phyloP scores from a whole-genome alignment of 2,113 vertebrate species.

The Xenus cinereus region DNA sequence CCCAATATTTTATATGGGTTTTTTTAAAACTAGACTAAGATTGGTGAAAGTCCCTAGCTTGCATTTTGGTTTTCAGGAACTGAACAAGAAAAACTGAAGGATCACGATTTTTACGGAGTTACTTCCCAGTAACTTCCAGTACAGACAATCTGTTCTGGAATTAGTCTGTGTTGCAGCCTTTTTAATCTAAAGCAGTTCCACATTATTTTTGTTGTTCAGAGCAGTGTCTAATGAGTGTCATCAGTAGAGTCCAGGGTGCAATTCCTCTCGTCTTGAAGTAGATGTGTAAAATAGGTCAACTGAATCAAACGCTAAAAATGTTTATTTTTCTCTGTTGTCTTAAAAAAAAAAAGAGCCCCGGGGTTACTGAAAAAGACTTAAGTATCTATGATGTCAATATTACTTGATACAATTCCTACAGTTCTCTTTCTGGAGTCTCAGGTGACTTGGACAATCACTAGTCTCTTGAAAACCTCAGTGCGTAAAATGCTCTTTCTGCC shows the following conservation, averaged over 20 bases:
- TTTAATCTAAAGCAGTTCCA: neutral
- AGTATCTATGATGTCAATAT: neutral
- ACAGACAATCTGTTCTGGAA: neutral
- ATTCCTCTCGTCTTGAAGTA: neutral
- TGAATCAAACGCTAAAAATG: neutral
- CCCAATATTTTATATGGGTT: neutral
- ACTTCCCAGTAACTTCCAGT: neutral
- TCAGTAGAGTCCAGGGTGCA: neutral
- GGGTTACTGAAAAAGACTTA: neutral
- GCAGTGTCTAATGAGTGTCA: neutral
- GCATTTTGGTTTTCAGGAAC: neutral
- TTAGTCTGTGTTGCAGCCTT: neutral
- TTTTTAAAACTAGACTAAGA: neutral
- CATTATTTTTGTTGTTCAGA: neutral
- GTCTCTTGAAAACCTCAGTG: neutral
- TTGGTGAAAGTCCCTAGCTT: neutral
- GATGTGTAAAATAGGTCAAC: neutral
- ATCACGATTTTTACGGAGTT: neutral
- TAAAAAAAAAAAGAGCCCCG: neutral
- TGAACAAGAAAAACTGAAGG: neutral
- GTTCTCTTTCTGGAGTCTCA: neutral
- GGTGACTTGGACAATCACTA: neutral
- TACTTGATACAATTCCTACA: neutral
- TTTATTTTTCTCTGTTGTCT: neutral
- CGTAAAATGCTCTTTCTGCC: neutral